These are phyloP conservation scores for Nyctereutes procyonoides DNA, from an alignment of 2,113 vertebrate genomes.

Conservation along the genomic window DNA sequence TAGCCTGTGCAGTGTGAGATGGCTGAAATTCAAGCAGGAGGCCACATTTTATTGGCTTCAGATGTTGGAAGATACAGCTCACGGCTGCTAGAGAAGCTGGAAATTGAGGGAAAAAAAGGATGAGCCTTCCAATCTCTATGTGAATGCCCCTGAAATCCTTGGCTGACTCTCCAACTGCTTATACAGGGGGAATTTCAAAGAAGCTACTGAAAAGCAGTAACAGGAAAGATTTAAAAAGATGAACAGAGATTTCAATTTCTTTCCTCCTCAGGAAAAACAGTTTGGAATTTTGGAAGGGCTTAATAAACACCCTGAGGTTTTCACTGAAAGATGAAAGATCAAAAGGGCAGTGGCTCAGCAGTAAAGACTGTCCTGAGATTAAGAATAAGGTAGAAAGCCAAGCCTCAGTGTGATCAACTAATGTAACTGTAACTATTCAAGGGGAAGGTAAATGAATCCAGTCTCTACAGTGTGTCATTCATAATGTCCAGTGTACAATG, in stretches of 20 bases:
- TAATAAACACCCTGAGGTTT: background rate
- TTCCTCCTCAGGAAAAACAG: background rate
- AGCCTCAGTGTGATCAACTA: background rate
- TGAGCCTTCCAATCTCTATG: background rate
- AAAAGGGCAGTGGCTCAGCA: background rate
- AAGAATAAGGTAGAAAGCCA: background rate
- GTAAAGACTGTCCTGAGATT: background rate
- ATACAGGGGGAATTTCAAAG: background rate
- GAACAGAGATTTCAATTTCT: background rate
- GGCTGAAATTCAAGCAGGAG: conserved; percentile 43
- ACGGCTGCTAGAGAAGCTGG: background rate
- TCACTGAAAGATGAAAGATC: background rate
- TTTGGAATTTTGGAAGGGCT: background rate
- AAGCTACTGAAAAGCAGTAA: background rate
- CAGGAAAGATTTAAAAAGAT: background rate
- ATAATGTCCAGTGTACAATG: background rate
- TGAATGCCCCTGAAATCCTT: background rate
- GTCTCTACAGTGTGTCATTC: background rate
- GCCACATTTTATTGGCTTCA: background rate
- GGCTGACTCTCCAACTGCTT: background rate
- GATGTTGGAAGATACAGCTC: background rate
- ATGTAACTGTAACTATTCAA: background rate
- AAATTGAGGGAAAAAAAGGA: background rate
- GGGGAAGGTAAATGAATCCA: background rate
- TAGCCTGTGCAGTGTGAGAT: background rate